A percentile compares a stretch with the other conserved stretches of the same genome.
Conservation (phyloP, 2,888 invertebrate genomes). For the Leptopilina syphax region DNA sequence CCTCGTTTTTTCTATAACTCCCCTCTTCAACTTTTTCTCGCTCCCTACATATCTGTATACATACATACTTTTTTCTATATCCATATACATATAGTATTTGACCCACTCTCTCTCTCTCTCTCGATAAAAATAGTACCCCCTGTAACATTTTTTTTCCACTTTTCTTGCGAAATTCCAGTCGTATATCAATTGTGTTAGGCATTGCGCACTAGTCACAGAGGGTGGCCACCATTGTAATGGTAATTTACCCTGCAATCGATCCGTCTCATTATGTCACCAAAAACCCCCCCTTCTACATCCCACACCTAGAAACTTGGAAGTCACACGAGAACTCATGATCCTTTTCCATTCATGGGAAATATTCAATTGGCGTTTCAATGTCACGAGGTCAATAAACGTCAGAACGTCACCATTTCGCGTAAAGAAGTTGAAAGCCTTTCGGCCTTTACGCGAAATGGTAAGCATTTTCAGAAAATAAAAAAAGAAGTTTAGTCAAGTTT, state of each 20-base stretch:
- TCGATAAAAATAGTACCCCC: constrained; percentile 55
- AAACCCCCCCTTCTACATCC: constrained; percentile 53
- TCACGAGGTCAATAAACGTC: too few relatives aligned
- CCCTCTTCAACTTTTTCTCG: constrained; percentile 50
- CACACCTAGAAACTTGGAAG: constrained; percentile 59
- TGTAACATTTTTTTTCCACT: constrained; percentile 65
- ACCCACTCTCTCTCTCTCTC: constrained; percentile 50
- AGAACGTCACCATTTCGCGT: too few relatives aligned
- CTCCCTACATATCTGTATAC: constrained; percentile 34
- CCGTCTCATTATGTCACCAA: constrained; percentile 72
- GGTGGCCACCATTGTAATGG: constrained; percentile 71
- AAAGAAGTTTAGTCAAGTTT: too few relatives aligned
- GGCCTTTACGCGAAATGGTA: too few relatives aligned
- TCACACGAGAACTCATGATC: constrained; percentile 61
- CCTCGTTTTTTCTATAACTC: constrained; percentile 43
- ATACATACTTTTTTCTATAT: too few relatives aligned
- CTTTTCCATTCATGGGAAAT: constrained; percentile 64
- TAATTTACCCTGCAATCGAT: constrained; percentile 73
- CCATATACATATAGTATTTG: neutral
- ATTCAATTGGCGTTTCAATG: constrained; percentile 39
- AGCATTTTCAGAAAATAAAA: too few relatives aligned
- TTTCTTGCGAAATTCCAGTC: constrained; percentile 72
- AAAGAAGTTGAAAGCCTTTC: too few relatives aligned
- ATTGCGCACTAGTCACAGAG: constrained; percentile 58
- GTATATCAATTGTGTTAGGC: constrained; percentile 72